Base-by-base conservation (phyloP, 2,888 invertebrate species). In the Agrotis puta region DNA sequence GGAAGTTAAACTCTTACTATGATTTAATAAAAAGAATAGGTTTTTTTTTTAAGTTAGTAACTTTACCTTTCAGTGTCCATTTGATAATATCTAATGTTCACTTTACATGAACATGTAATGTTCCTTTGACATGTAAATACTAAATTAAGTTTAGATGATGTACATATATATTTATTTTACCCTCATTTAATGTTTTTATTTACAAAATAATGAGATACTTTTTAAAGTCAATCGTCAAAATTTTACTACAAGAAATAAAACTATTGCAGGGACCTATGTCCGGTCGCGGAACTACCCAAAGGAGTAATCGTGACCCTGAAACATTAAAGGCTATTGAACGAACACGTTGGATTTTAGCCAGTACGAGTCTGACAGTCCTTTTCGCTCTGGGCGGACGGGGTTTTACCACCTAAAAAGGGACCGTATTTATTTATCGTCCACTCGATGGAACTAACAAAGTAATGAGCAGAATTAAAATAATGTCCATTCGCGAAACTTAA, bases 401-500 rank as follows among this genome's bases (percentile, higher is more conserved):
- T n/a, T n/a, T 27, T 27, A 27, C 6, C 27, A 27, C 27, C 27
- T 27, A 27, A 27, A 27, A n/a, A n/a, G n/a, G n/a, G n/a, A n/a
- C n/a, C n/a, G n/a, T n/a, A n/a, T n/a, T n/a, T 33, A 66, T 50
- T 9, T 18, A 20, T n/a, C n/a, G 67, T 16, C 18, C 13, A 54
- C 22, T 24, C n/a, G n/a, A 39, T 43, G 7, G n/a, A 14, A 47
- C 9, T 18, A 57, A 47, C 39, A 51, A 45, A 50, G 16, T 57
- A 69, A 59, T 63, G 48, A 67, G 4, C 24, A 74, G 3, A 16
- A 45, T 47, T 57, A 27, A 61, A 70, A 61, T 54, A 59, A 62
- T 50, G 57, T 47, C 48, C 62, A 58, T 43, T 65, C 45, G 58
- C 53, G 18, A 66, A 56, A 66, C 24, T 18, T 56, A 77, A 77